Base-by-base conservation (phyloP, 2,888 invertebrate genomes). In the Toxonevra muliebris region DNA sequence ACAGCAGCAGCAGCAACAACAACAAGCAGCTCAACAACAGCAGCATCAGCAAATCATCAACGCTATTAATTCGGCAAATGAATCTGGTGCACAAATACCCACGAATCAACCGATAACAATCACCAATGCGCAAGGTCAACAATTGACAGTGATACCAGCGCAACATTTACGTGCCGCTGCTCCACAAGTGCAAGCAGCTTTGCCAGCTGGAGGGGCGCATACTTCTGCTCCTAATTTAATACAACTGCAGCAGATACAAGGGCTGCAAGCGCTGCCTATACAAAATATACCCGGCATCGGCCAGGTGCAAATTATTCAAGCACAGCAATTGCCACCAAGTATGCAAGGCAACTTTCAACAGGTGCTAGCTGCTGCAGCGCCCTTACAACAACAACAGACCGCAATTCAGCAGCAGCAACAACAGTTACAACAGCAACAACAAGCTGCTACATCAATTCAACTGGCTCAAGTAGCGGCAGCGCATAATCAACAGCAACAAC, bases 131-230 rank as follows among this genome's bases (percentile, higher is more conserved):
- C 89, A 89, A 77, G 93, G 92, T 0, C 94, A 94, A 80, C 94
- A 94, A 80, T 89, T 94, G 74, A 94, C 94, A 7, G 91, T 95
- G 63, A 94, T 95, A 80, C 94, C 94, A 11, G 89, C 92, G 1
- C 88, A 90, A 15, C 84, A 84, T 71, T 76, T 86, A 70, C 70
- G 63, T 53, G 61, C 69, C 52, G 13, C 68, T 20, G n/a, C 69
- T 10, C 40, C 72, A 0, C 30, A 30, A 30, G 30, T 30, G 7
- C 30, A 30, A 30, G 9, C 70, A 10, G 13, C 70, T 1, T 41
- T 65, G n/a, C 19, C 54, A 10, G 48, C 60, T 57, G 53, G 17
- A 17, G 53, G 8, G 12, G 57, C 42, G 15, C 69, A 69, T 9
- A 20, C 70, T 15, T 69, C 69, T 20, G 54, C 75, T 13, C 65